Conservation (phyloP, 2,888 invertebrate species). For the Scaptomyza polygonia region DNA sequence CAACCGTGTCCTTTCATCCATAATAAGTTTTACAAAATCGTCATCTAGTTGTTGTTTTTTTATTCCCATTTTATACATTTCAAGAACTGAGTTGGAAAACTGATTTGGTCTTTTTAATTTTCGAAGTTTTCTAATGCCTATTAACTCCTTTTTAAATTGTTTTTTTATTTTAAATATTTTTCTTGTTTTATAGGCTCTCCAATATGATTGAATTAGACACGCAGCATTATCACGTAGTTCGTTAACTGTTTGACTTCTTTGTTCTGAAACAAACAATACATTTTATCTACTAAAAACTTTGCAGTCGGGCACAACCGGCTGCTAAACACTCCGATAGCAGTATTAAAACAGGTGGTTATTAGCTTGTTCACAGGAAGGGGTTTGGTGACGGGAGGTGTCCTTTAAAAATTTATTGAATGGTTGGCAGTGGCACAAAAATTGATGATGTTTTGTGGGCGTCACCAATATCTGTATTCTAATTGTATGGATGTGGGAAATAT, state of each 20-base stretch:
- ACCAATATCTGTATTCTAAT: too few species aligned
- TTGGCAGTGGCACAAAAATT: too few species aligned
- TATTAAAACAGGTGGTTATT: too few species aligned
- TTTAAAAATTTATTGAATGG: too few species aligned
- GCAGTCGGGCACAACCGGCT: too few species aligned
- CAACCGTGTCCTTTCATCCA: slow-evolving; percentile 85
- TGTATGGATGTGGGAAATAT: too few species aligned
- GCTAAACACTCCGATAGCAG: too few species aligned
- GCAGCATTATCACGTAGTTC: slow-evolving; percentile 61
- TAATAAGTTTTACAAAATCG: slow-evolving; percentile 81
- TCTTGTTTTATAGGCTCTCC: slow-evolving; percentile 69
- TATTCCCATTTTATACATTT: slow-evolving; percentile 70
- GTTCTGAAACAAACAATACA: slow-evolving; percentile 28
- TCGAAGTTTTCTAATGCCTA: slow-evolving; percentile 66
- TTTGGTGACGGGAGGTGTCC: too few species aligned
- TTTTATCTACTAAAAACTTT: too few species aligned
- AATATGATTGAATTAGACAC: slow-evolving; percentile 68
- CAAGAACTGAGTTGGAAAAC: slow-evolving; percentile 53
- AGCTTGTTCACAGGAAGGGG: too few species aligned
- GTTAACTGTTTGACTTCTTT: slow-evolving; percentile 16
- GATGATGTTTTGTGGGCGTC: too few species aligned
- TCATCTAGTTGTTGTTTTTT: slow-evolving; percentile 64
- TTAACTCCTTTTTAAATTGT: slow-evolving; percentile 61
- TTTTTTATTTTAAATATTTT: slow-evolving; percentile 57
- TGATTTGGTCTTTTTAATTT: slow-evolving; percentile 41